phyloP scores from a whole-genome alignment of 2,888 invertebrate species.

The Morpho achilles region DNA sequence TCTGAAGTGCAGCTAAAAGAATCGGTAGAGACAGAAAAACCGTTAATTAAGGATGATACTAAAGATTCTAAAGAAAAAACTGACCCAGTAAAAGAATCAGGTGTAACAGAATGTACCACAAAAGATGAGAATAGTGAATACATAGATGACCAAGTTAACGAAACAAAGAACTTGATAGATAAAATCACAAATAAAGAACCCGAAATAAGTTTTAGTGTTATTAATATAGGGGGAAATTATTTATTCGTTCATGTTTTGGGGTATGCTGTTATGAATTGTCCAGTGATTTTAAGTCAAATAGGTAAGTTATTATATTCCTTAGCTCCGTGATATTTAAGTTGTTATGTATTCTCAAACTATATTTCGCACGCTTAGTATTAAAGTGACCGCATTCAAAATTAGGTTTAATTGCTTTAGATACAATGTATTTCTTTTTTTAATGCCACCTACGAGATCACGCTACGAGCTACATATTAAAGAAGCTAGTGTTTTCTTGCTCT shows the following conservation, averaged over 20 bases:
- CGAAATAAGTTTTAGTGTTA: conserved; percentile 52
- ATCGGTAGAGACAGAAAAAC: conserved; percentile 21
- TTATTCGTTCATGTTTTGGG: conserved; percentile 77
- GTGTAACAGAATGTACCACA: conserved; percentile 28
- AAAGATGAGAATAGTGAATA: conserved; percentile 21
- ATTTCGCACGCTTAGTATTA: background rate
- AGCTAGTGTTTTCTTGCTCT: too few relatives aligned
- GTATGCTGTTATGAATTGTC: conserved; percentile 64
- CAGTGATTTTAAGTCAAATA: conserved; percentile 54
- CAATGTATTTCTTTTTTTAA: too few relatives aligned
- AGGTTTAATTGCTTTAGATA: too few relatives aligned
- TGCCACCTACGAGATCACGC: too few relatives aligned
- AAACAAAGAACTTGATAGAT: background rate
- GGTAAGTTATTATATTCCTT: conserved; percentile 43
- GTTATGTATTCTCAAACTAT: too few relatives aligned
- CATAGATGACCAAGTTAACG: background rate
- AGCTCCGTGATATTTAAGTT: too few relatives aligned
- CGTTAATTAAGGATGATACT: too few relatives aligned
- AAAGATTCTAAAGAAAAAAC: background rate
- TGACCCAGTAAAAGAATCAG: conserved; percentile 12
- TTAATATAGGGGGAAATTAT: conserved; percentile 74
- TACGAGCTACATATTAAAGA: too few relatives aligned
- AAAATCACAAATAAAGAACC: conserved; percentile 17
- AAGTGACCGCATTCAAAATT: background rate
- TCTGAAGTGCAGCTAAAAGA: conserved; percentile 15